These are phyloP conservation scores for Sesamia inferens DNA, from an alignment of 2,888 invertebrate genomes.

Conservation along the genomic window DNA sequence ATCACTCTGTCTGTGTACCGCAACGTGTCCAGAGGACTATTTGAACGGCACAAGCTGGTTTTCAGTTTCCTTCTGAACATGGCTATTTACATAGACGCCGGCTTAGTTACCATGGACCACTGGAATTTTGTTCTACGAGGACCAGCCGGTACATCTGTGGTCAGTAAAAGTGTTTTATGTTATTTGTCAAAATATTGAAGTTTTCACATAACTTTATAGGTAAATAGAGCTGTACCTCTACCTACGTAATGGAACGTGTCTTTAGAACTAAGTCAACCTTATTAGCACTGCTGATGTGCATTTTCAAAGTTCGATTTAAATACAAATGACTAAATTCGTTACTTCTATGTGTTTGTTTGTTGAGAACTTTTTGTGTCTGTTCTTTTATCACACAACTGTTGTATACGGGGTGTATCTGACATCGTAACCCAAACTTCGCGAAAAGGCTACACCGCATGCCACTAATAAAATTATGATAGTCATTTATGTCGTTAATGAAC, in stretches of 20 bases:
- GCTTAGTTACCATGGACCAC: constrained; percentile 90
- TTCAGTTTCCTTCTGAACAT: constrained; percentile 96
- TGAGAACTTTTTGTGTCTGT: neutral
- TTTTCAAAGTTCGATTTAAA: neutral
- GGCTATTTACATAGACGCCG: constrained; percentile 92
- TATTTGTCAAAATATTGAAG: neutral
- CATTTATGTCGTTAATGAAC: too few species aligned
- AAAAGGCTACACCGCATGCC: too few species aligned
- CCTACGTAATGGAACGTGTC: neutral
- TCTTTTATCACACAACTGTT: neutral
- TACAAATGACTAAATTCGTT: neutral
- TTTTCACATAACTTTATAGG: neutral
- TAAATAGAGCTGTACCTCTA: neutral
- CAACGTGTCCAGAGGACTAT: constrained; percentile 96
- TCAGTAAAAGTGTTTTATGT: constrained; percentile 63
- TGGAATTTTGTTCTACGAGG: constrained; percentile 96
- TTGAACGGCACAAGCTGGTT: constrained; percentile 97
- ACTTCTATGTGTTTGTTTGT: neutral
- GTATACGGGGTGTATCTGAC: too few species aligned
- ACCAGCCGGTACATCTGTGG: constrained; percentile 90
- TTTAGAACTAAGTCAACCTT: neutral
- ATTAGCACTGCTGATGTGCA: neutral
- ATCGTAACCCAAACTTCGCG: too few species aligned
- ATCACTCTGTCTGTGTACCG: constrained; percentile 95
- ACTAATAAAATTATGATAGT: too few species aligned